Percentiles rank a stretch among this genome's conserved stretches.
Evolutionary conservation across 2,797 vertebrate species (phyloP).

Genomic region (Chaenodraco wilsoni): DNA sequence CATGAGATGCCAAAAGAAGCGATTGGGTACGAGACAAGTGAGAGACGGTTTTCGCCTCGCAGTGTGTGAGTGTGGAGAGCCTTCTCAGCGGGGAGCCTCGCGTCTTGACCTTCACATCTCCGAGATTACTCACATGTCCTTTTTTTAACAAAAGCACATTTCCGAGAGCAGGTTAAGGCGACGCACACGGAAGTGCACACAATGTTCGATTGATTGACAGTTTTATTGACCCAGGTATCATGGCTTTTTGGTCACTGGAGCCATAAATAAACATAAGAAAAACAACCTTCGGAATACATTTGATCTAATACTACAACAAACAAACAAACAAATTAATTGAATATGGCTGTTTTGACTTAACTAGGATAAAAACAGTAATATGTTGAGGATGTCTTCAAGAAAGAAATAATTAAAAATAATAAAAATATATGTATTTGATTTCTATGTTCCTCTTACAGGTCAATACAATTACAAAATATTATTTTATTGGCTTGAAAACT

Average conservation of each 20-base stretch:
- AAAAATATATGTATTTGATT: neutral
- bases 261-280: conserved; percentile 21
- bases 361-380: conserved; percentile 2
- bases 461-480: neutral
- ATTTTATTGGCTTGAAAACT: neutral
- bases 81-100: conserved; percentile 42
- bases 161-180: conserved; percentile 23
- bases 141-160: conserved; percentile 45
- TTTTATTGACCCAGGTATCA: conserved; percentile 19
- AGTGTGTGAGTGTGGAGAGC: conserved; percentile 45
- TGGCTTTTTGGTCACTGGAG: neutral
- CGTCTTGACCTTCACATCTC: conserved; percentile 61
- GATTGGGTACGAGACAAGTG: conserved; percentile 67
- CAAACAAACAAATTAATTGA: conserved; percentile 19
- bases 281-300: conserved; percentile 9
- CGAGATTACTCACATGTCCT: conserved; percentile 48
- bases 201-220: conserved; percentile 39
- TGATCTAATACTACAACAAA: conserved; percentile 31
- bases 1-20: conserved; percentile 70
- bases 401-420: neutral
- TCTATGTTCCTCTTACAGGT: neutral
- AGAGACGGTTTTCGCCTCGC: conserved; percentile 61
- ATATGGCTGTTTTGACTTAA: conserved; percentile 33
- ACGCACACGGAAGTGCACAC: neutral
- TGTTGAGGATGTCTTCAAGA: neutral